These are phyloP conservation scores for Nothocercus nigrocapillus DNA, from an alignment of 2,113 vertebrate genomes.

Conservation along the genomic window DNA sequence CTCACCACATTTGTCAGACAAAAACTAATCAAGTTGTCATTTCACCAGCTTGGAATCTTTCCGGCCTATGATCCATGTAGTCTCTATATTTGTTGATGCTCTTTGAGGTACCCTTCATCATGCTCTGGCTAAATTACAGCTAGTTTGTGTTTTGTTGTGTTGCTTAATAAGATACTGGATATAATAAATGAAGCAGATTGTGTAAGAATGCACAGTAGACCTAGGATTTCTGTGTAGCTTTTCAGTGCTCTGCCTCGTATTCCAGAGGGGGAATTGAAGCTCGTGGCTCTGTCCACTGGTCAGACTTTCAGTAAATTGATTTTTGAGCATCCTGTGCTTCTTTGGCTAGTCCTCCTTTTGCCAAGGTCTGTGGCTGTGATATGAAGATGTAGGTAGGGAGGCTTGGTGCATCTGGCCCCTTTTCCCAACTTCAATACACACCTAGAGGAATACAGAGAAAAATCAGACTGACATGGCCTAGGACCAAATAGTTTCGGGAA, in stretches of 20 bases:
- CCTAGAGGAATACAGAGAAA: not conserved
- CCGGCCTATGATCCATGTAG: conserved; percentile 41
- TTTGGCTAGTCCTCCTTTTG: not conserved
- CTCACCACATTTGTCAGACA: conserved; percentile 15
- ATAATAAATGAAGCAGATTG: conserved; percentile 10
- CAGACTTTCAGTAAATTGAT: not conserved
- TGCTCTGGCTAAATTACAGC: conserved; percentile 7
- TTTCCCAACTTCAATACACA: not conserved
- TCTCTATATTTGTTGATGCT: not conserved
- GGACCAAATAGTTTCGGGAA: not conserved
- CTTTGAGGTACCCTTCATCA: conserved; percentile 43
- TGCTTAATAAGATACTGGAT: not conserved
- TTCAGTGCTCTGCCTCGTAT: not conserved
- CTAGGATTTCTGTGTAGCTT: not conserved
- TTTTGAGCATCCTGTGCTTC: not conserved
- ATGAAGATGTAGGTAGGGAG: not conserved
- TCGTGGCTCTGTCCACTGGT: accelerated
- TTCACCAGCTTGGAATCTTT: conserved; percentile 40
- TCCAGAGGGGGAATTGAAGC: not conserved
- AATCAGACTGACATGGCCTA: not conserved
- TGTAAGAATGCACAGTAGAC: not conserved
- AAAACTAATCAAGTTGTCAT: conserved; percentile 65
- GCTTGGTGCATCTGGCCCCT: not conserved
- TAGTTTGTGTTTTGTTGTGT: conserved; percentile 24
- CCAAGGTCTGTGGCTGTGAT: not conserved